These are phyloP conservation scores for Chiroxiphia lanceolata DNA, from an alignment of 2,797 vertebrate species.

Conservation along the genomic window DNA sequence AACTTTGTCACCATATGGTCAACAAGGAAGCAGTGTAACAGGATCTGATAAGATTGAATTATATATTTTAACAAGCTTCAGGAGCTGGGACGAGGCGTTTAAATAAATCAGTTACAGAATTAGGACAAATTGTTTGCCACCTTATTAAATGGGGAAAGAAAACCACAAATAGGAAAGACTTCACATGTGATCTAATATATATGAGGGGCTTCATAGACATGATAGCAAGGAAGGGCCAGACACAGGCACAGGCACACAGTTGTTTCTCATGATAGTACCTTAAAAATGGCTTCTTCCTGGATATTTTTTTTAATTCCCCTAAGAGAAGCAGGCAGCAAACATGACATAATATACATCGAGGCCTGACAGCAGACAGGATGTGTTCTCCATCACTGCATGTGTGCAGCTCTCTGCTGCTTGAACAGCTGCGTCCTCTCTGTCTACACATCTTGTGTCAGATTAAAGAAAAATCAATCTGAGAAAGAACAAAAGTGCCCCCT, in stretches of 20 bases:
- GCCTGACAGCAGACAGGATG: neutral
- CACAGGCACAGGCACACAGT: neutral
- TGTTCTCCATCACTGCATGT: neutral
- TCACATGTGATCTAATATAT: neutral
- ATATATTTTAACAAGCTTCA: neutral
- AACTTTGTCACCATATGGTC: slow-evolving; percentile 44
- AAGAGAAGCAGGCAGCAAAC: neutral
- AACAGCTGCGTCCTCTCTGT: neutral
- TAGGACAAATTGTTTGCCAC: neutral
- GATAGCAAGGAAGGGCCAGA: neutral
- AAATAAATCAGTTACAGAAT: neutral
- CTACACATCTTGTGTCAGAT: neutral
- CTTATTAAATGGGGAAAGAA: neutral
- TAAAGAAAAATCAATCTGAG: neutral
- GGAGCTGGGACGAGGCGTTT: neutral
- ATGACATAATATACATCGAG: neutral
- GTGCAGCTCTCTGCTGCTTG: neutral
- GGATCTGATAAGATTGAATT: slow-evolving; percentile 11
- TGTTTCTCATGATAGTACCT: neutral
- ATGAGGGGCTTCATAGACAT: neutral
- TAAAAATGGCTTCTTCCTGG: neutral
- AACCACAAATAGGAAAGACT: neutral
- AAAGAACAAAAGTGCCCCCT: neutral
- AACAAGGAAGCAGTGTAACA: slow-evolving; percentile 7
- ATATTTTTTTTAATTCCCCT: neutral